These are phyloP conservation scores for Manis pentadactyla DNA, from an alignment of 2,797 vertebrate genomes.

Conservation along the genomic window DNA sequence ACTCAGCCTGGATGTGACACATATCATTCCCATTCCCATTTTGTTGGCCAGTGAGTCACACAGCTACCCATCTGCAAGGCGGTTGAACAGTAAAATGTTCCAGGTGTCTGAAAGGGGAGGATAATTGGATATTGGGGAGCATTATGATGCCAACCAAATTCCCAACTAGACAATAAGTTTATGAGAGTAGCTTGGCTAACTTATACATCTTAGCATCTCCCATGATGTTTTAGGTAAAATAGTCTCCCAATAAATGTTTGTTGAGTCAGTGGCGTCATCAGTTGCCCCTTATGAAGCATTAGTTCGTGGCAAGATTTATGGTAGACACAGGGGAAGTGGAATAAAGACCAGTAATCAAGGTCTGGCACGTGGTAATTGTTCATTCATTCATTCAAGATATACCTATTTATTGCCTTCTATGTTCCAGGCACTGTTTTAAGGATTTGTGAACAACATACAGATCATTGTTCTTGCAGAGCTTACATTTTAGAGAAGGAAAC, in stretches of 20 bases:
- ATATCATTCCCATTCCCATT: neutral
- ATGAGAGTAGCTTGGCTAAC: neutral
- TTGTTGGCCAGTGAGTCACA: neutral
- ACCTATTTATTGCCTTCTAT: neutral
- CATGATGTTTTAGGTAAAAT: slow-evolving; percentile 14
- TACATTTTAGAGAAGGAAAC: slow-evolving; percentile 22
- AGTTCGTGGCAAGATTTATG: slow-evolving; percentile 24
- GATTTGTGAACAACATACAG: neutral
- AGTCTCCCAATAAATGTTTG: neutral
- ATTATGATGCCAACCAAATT: neutral
- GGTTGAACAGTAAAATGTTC: neutral
- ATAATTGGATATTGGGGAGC: neutral
- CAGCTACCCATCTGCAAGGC: neutral
- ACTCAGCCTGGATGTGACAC: neutral
- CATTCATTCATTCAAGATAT: slow-evolving; percentile 19
- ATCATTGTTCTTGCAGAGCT: neutral
- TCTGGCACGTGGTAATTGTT: neutral
- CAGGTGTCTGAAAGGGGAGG: neutral
- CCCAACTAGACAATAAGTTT: neutral
- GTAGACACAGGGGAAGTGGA: neutral
- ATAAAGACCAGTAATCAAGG: slow-evolving; percentile 15
- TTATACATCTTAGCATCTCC: slow-evolving; percentile 15
- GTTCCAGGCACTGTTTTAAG: slow-evolving; percentile 1
- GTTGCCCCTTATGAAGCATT: slow-evolving; percentile 24
- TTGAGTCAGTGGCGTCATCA: slow-evolving; percentile 17